These are phyloP conservation scores for Mycetomoellerius zeteki DNA, from an alignment of 1,140 invertebrate species.

Conservation along the genomic window DNA sequence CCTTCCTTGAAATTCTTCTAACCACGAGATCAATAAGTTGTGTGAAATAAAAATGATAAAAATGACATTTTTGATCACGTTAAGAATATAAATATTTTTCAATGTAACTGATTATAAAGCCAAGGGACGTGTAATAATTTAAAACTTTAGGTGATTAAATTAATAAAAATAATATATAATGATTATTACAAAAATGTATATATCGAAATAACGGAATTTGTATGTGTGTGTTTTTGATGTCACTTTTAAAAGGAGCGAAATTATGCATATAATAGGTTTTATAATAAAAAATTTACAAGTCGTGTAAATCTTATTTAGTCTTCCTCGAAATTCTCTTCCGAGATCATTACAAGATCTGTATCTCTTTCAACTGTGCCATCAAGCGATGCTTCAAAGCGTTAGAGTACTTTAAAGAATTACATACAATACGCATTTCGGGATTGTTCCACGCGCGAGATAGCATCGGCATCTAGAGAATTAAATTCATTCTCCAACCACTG, in stretches of 20 bases:
- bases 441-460: conserved; percentile 10
- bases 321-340: not conserved
- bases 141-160: no score
- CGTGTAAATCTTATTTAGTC: not conserved
- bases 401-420: conserved; percentile 54
- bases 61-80: no score
- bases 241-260: no score
- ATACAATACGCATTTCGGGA: conserved; percentile 48
- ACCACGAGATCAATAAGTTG: no score
- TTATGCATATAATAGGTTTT: not conserved
- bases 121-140: no score
- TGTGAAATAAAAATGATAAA: no score
- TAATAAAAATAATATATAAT: no score
- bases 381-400: not conserved
- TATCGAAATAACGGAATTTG: no score
- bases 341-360: conserved; percentile 9
- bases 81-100: no score
- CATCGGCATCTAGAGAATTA: conserved; percentile 38
- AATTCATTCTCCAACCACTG: conserved; percentile 35
- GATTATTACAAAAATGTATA: no score
- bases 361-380: not conserved
- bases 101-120: no score
- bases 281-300: not conserved
- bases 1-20: no score
- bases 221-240: not conserved